A percentile compares a stretch with the other conserved stretches of the same genome.
phyloP scores from a whole-genome alignment of 1,140 invertebrate species.

The Zaprionus kolodkinae region DNA sequence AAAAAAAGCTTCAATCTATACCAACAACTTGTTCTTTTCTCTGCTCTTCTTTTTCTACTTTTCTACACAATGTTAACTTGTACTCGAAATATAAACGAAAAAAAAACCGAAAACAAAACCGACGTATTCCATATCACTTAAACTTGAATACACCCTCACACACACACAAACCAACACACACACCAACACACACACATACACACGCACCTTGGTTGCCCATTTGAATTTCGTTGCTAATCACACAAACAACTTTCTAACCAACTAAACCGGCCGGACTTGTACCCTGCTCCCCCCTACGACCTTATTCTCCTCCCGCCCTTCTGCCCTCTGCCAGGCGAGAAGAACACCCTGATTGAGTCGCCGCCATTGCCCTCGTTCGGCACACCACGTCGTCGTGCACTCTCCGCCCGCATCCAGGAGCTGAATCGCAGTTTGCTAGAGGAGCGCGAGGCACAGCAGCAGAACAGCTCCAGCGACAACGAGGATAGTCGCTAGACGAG shows the following conservation, averaged over 20 bases:
- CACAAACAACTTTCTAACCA: constrained; percentile 43
- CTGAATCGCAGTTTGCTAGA: constrained; percentile 80
- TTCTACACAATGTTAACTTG: constrained; percentile 57
- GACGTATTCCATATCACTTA: constrained; percentile 26
- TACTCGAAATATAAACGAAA: constrained; percentile 32
- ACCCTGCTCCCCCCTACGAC: neutral
- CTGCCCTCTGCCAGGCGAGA: constrained; percentile 64
- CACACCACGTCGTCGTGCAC: constrained; percentile 75
- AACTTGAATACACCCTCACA: constrained; percentile 20
- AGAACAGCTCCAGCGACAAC: constrained; percentile 82
- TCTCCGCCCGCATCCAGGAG: constrained; percentile 82
- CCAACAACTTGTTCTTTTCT: constrained; percentile 78
- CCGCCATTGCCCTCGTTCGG: constrained; percentile 79
- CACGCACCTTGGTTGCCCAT: constrained; percentile 37
- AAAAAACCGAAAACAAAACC: constrained; percentile 10
- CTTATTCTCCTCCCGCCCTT: neutral
- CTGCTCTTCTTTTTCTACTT: constrained; percentile 79
- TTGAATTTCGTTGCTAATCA: constrained; percentile 48
- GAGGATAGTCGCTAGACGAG: constrained; percentile 74
- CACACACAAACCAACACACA: constrained; percentile 9
- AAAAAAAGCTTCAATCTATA: constrained; percentile 45
- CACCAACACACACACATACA: constrained; percentile 1
- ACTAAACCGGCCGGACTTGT: constrained; percentile 7
- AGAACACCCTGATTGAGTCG: constrained; percentile 81
- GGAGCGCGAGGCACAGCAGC: constrained; percentile 79